Evolutionary conservation across 2,113 vertebrate genomes (phyloP), one percentile per base, ranked within the genome.

Genomic region (Hemichromis elongatus): DNA sequence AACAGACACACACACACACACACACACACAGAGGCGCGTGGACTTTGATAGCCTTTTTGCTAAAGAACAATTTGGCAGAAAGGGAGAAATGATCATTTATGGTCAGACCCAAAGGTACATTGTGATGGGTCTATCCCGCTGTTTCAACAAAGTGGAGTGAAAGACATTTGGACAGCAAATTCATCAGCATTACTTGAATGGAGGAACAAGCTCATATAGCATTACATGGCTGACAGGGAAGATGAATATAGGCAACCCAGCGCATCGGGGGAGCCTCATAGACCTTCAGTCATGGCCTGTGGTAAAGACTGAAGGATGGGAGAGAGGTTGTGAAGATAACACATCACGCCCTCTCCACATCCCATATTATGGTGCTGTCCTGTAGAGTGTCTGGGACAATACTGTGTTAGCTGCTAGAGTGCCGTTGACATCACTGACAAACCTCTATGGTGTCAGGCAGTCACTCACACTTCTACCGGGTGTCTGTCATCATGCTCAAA

Each of bases 401-500:
- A 82, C 91, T 89, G 86, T 88, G 91, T 93, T 88, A 86, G 94
- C 95, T 91, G 91, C 95, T 96, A 94, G 87, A 96, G 95, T 93
- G 81, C 88, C 79, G 92, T 92, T 94, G 97, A 93, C 96, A 95
- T 45, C 77, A 87, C 84, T 92, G 93, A 88, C 89, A 95, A 92
- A 93, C 90, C 93, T 88, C 90, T 7, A 19, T 70, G 54, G 88
- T 92, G 88, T 92, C 94, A 95, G 91, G 86, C 95, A 93, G 95
- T 95, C 96, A 93, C 94, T 96, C 96, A 94, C 94, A 93, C 94
- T 95, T 92, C 30, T 85, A 88, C 89, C 80, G 92, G 89, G 91
- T 94, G 97, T 95, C 97, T 97, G 96, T 97, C 97, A 96, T 87
- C 77, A 61, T 92, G 94, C 92, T 96, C 93, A 89, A 96, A 94